Evolutionary conservation across 2,797 vertebrate species (phyloP).

Genomic region (Numenius phaeopus): DNA sequence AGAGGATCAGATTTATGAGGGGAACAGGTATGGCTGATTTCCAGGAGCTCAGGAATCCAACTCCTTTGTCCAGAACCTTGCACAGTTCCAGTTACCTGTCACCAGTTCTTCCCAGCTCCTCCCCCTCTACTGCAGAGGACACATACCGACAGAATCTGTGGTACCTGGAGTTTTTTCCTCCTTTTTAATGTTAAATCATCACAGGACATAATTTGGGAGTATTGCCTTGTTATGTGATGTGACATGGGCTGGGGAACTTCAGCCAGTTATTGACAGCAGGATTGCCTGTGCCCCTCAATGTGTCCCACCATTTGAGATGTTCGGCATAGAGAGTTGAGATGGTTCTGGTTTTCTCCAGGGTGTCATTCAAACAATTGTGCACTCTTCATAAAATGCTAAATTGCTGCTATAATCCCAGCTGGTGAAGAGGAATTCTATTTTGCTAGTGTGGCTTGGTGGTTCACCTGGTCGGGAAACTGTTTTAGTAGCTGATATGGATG

Average conservation of each 20-base stretch:
- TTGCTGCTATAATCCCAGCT: background rate
- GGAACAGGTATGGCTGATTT: background rate
- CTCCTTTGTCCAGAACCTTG: background rate
- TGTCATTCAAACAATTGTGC: background rate
- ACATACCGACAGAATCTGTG: background rate
- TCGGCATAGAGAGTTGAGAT: background rate
- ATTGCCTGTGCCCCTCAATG: background rate
- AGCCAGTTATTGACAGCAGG: background rate
- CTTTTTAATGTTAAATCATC: background rate
- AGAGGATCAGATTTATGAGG: background rate
- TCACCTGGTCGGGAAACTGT: background rate
- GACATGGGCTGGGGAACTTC: background rate
- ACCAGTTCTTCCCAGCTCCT: background rate
- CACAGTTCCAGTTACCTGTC: accelerated
- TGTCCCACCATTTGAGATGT: background rate
- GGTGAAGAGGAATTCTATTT: background rate
- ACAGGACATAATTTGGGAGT: background rate
- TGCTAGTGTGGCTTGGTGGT: background rate
- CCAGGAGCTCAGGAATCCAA: background rate
- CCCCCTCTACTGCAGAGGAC: background rate
- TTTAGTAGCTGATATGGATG: background rate
- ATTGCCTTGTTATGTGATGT: background rate
- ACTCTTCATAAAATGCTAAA: background rate
- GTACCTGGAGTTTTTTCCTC: background rate
- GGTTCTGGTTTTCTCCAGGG: background rate